These are phyloP conservation scores for Acrobeloides nanus DNA, from an alignment of 2,888 invertebrate species.

Conservation along the genomic window DNA sequence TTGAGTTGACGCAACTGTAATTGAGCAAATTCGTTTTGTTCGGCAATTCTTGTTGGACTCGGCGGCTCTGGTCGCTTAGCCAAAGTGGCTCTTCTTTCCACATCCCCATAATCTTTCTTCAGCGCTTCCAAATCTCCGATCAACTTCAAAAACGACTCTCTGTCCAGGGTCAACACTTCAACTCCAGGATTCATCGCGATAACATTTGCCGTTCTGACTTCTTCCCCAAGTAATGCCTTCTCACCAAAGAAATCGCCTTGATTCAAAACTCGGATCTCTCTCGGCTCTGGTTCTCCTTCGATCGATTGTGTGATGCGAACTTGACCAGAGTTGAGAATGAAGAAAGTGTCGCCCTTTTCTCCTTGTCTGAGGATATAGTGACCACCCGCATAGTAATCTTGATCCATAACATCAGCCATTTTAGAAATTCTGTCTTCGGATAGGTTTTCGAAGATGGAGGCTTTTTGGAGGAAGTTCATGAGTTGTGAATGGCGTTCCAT, in stretches of 20 bases:
- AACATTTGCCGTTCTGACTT: conserved; percentile 77
- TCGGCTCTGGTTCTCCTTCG: conserved; percentile 59
- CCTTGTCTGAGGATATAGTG: conserved; percentile 76
- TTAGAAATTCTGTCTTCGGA: conserved; percentile 57
- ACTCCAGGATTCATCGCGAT: conserved; percentile 75
- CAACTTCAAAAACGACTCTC: conserved; percentile 69
- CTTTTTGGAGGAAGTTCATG: conserved; percentile 67
- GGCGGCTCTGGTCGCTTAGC: conserved; percentile 26
- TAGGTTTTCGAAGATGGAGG: conserved; percentile 49
- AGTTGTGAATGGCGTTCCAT: conserved; percentile 78
- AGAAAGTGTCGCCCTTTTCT: conserved; percentile 79
- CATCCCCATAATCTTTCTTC: conserved; percentile 68
- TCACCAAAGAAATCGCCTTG: conserved; percentile 80
- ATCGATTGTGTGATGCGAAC: conserved; percentile 56
- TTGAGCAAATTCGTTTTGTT: conserved; percentile 60
- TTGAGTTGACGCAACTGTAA: conserved; percentile 72
- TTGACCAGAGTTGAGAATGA: conserved; percentile 69
- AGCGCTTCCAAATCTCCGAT: conserved; percentile 74
- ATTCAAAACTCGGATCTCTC: conserved; percentile 66
- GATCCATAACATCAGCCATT: conserved; percentile 78
- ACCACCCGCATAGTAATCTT: conserved; percentile 73
- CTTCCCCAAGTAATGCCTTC: conserved; percentile 75
- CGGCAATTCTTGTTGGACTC: conserved; percentile 1
- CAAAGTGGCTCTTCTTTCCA: conserved; percentile 39
- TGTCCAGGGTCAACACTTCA: conserved; percentile 62